Base-by-base conservation (phyloP, 2,797 vertebrate species). In the Coreius guichenoti region DNA sequence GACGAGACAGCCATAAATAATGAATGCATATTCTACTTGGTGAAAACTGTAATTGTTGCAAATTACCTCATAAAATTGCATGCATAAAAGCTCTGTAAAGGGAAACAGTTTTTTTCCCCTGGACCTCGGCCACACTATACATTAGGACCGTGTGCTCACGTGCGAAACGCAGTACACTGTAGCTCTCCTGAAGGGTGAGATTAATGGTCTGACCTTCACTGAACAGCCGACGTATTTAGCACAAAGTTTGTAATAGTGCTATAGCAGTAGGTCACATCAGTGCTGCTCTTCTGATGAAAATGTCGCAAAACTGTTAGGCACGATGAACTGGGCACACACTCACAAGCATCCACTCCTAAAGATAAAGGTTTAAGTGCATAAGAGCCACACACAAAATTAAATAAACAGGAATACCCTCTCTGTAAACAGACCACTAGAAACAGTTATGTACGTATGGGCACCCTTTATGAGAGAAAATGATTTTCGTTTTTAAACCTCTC, bases 181-280 rank as follows among this genome's bases (percentile, higher is more conserved):
- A 77, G 75, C 65, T 79, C 19, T 84, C 31, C 68, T 85, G 77
- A 85, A 86, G 79, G 80, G 31, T 78, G 82, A 84, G 88, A 89
- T 87, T 80, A 89, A 90, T 83, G 85, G 65, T 33, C 80, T 80
- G 80, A 76, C 76, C 77, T 83, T 90, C 85, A 74, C 51, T 47
- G 78, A 82, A 83, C 45, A 36, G 65, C 82, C 85, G 19, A 77
- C 58, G 58, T 73, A 85, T 86, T 86, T 84, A 86, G 70, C 75
- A 78, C 69, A 85, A 81, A 79, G 75, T 43, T 47, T 47, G 43
- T 80, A 81, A 76, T 36, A 82, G 68, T 69, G 79, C 81, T 74
- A n/a, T 17, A 79, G 82, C 85, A 79, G 58, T 36, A 76, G 68
- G 73, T 82, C 61, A 63, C 39, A 65, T 19, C 54, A 49, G 67